phyloP scores from a whole-genome alignment of 2,797 vertebrate genomes.

The Acipenser transmontanus region DNA sequence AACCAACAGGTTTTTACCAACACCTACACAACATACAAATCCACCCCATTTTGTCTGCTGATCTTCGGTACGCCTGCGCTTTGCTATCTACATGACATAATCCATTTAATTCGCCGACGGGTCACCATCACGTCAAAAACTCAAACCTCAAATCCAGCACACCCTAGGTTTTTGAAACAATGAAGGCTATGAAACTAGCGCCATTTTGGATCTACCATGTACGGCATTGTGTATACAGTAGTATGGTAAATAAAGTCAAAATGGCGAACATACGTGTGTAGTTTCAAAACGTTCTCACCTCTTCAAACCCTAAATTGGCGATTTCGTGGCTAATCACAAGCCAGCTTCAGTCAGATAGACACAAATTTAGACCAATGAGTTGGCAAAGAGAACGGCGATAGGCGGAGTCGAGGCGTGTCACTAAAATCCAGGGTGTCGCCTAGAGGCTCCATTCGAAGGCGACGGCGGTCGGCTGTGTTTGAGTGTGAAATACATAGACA shows the following conservation, averaged over 20 bases:
- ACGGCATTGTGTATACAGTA: conserved; percentile 6
- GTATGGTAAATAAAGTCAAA: no score
- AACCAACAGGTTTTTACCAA: no score
- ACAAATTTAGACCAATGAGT: conserved; percentile 29
- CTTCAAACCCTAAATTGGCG: no score
- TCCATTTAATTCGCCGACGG: conserved; percentile 58
- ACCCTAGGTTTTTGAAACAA: conserved; percentile 23
- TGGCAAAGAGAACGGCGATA: conserved; percentile 21
- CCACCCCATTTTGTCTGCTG: conserved; percentile 17
- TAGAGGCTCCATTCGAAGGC: conserved; percentile 69
- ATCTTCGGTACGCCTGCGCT: conserved; percentile 58
- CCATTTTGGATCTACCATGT: conserved; percentile 42
- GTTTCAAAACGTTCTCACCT: no score
- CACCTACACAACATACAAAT: no score
- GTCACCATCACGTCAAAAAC: conserved; percentile 42
- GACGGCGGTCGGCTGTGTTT: conserved; percentile 67
- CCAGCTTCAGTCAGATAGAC: background rate
- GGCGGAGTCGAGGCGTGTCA: conserved; percentile 45
- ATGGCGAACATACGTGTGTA: no score
- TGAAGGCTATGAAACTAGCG: conserved; percentile 33
- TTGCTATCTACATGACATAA: conserved; percentile 56
- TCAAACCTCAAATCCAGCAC: conserved; percentile 23
- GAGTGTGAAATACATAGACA: conserved; percentile 38
- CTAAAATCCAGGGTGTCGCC: conserved; percentile 56
- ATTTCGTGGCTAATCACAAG: conserved; percentile 37